These are phyloP conservation scores for Meteorus cinctellus DNA, from an alignment of 2,888 invertebrate genomes.

Conservation along the genomic window DNA sequence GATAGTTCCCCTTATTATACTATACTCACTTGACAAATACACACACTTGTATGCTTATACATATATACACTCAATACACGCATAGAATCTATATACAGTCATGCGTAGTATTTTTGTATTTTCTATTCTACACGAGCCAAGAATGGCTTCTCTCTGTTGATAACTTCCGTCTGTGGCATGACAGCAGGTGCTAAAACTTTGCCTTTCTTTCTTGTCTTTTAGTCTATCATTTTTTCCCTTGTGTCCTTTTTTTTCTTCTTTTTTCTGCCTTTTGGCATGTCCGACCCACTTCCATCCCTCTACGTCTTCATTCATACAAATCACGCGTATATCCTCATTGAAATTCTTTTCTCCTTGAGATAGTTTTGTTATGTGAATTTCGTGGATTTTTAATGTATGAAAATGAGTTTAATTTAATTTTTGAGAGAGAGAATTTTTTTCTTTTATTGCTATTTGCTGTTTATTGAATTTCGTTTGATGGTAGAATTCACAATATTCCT, in stretches of 20 bases:
- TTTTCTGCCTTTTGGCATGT: slow-evolving; percentile 13
- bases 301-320: slow-evolving; percentile 44
- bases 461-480: too few species aligned
- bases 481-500: too few species aligned
- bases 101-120: slow-evolving; percentile 22
- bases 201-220: slow-evolving; percentile 18
- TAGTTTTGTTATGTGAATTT: too few species aligned
- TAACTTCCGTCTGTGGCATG: slow-evolving; percentile 4
- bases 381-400: too few species aligned
- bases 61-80: too few species aligned
- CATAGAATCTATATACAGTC: not conserved
- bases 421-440: too few species aligned
- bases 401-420: too few species aligned
- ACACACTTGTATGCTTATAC: not conserved
- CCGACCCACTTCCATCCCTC: slow-evolving; percentile 43
- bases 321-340: slow-evolving; percentile 12
- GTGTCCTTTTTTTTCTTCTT: not conserved
- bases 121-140: not conserved
- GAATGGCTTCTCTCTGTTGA: slow-evolving; percentile 7
- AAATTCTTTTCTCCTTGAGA: not conserved
- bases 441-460: too few species aligned
- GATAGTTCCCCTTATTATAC: slow-evolving; percentile 24
- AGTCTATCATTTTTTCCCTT: slow-evolving; percentile 2
- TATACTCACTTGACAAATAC: not conserved
- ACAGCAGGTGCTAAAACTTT: slow-evolving; percentile 38